Evolutionary conservation across 2,113 vertebrate genomes (phyloP).

Genomic region (Anas platyrhynchos): DNA sequence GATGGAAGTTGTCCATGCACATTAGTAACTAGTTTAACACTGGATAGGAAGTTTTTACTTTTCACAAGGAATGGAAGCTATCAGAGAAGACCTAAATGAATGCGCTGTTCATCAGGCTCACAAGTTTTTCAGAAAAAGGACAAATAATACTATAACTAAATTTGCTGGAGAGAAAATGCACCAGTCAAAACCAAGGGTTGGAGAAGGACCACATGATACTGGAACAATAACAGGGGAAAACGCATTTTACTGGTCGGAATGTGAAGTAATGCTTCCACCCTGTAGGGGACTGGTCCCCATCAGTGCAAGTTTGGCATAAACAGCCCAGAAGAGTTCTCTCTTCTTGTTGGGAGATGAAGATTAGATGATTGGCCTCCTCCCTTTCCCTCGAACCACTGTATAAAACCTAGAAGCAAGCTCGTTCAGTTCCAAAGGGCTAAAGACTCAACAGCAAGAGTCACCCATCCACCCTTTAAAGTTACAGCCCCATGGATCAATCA

Average conservation of each 20-base stretch:
- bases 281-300: not conserved
- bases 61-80: not conserved
- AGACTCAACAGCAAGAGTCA: not conserved
- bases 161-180: not conserved
- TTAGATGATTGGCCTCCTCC: not conserved
- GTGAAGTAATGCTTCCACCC: not conserved
- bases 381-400: not conserved
- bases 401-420: not conserved
- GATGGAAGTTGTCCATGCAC: not conserved
- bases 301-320: not conserved
- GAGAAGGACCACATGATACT: not conserved
- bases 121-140: not conserved
- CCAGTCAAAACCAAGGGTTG: not conserved
- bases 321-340: not conserved
- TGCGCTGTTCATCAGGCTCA: fast-evolving
- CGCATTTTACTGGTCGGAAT: not conserved
- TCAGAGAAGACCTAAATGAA: not conserved
- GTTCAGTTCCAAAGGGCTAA: not conserved
- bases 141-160: not conserved
- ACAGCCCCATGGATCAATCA: not conserved
- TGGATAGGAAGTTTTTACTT: not conserved
- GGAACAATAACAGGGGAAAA: not conserved
- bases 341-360: not conserved
- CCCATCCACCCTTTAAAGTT: not conserved
- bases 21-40: not conserved